phyloP scores from a whole-genome alignment of 2,888 invertebrate species.

The Halocaridina rubra region DNA sequence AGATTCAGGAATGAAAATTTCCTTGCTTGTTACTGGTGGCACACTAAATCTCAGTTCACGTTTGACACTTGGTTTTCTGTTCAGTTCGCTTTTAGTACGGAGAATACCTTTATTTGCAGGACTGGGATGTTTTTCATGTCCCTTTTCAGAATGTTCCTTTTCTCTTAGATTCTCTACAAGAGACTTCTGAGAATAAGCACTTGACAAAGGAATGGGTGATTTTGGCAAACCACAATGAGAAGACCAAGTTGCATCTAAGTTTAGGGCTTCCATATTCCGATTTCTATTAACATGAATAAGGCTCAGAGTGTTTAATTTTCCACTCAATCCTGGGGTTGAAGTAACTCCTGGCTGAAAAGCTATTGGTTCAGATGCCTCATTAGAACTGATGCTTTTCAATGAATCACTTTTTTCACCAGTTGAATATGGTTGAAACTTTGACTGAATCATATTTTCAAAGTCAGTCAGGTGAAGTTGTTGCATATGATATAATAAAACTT shows the following conservation, averaged over 20 bases:
- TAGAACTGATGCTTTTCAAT: constrained; percentile 8
- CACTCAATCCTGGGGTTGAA: constrained; percentile 59
- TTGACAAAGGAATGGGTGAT: constrained; percentile 1
- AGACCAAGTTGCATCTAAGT: constrained; percentile 42
- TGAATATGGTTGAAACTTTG: constrained; percentile 35
- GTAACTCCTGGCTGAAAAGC: constrained; percentile 36
- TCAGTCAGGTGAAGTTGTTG: constrained; percentile 46
- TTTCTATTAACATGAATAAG: neutral
- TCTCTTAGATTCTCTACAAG: neutral
- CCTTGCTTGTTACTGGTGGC: constrained; percentile 61
- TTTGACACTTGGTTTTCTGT: constrained; percentile 55
- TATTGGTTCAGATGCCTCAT: neutral
- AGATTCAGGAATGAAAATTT: constrained; percentile 59
- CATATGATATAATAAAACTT: constrained; percentile 61
- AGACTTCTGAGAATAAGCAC: neutral
- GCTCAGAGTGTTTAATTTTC: constrained; percentile 32
- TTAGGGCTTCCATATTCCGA: constrained; percentile 30
- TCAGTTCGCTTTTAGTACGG: constrained; percentile 37
- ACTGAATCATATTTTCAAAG: constrained; percentile 42
- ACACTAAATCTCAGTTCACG: constrained; percentile 62
- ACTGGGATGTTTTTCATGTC: constrained; percentile 12
- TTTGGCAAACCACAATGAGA: constrained; percentile 18
- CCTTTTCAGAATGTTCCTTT: neutral
- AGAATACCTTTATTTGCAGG: constrained; percentile 57
- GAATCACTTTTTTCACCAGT: constrained; percentile 13